These are phyloP conservation scores for Boulengeromyrus knoepffleri DNA, from an alignment of 2,113 vertebrate species.

Conservation along the genomic window DNA sequence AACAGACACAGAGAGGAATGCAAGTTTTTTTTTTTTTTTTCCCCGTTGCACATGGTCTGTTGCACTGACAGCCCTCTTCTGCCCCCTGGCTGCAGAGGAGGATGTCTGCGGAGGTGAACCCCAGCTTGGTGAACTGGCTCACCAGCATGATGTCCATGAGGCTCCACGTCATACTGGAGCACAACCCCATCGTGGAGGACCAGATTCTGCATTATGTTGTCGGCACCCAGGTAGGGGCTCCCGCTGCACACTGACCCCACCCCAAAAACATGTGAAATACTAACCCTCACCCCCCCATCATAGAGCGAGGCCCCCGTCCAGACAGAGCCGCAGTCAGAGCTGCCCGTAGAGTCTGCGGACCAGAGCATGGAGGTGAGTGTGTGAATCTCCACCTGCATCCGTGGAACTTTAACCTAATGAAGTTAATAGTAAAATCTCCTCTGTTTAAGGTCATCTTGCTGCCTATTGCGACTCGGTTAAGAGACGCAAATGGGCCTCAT, in stretches of 20 bases:
- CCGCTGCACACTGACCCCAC: neutral
- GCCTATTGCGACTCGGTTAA: neutral
- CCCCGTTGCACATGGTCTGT: neutral
- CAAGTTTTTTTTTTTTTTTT: neutral
- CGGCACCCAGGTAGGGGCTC: conserved; percentile 47
- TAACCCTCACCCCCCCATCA: neutral
- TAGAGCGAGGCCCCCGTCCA: conserved; percentile 41
- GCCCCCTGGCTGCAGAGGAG: conserved; percentile 59
- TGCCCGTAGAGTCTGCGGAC: conserved; percentile 41
- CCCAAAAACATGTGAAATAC: neutral
- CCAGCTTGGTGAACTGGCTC: conserved; percentile 84
- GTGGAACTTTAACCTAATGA: neutral
- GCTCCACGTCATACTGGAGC: conserved; percentile 79
- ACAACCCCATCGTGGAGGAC: conserved; percentile 75
- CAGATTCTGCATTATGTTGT: conserved; percentile 76
- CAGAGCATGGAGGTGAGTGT: conserved; percentile 37
- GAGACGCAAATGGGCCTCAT: neutral
- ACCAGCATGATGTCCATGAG: conserved; percentile 89
- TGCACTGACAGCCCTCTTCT: neutral
- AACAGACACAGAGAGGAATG: neutral
- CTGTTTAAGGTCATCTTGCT: neutral
- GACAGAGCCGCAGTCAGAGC: conserved; percentile 39
- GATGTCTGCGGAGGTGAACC: conserved; percentile 82
- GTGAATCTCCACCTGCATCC: neutral
- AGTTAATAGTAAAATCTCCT: neutral